Evolutionary conservation across 1,140 invertebrate species (phyloP), one percentile per base, ranked within the genome.

Genomic region (Lasioglossum albipes): DNA sequence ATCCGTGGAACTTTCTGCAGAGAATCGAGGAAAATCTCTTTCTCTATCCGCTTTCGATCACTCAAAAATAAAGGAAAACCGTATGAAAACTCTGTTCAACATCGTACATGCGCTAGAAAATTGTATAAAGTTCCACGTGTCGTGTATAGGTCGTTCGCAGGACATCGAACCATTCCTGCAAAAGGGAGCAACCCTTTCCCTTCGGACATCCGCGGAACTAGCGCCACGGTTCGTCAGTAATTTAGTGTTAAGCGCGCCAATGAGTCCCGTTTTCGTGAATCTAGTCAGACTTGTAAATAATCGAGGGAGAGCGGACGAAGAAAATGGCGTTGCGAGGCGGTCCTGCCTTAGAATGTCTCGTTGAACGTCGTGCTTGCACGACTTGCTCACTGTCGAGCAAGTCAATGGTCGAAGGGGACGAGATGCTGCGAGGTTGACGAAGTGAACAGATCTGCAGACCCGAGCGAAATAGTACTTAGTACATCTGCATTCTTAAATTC

Each of bases 271-370:
- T 42, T 67, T 16, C 9, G 31, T 41, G 12, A 36, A 59, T 77
- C 75, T 77, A 77, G 75, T 77, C 75, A 77, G 7, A 42, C 16
- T 52, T 31, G 36, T 42, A 42, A 61, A 72, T 18, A 18, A 73
- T 45, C 22, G 10, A 27, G 7, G 5, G 7, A 41, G 20, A 52
- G 22, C 10, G 22, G 42, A n/a, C 18, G 9, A 57, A 57, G 13
- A 54, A 13, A 18, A 20, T 16, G 16, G 16, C 52, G 52, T 57
- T 18, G n/a, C n/a, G n/a, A n/a, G n/a, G n/a, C n/a, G n/a, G 3
- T 27, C 75, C 61, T 77, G 75, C 54, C 75, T 70, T 70, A 36
- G 70, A 70, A 49, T 77, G n/a, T 7, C 41, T 4, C 42, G 41
- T 41, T 5, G 41, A 52, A 78, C 57, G 61, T 67, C 57, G 67